Evolutionary conservation across 1,140 invertebrate species (phyloP).

Genomic region (Eufriesea mexicana): DNA sequence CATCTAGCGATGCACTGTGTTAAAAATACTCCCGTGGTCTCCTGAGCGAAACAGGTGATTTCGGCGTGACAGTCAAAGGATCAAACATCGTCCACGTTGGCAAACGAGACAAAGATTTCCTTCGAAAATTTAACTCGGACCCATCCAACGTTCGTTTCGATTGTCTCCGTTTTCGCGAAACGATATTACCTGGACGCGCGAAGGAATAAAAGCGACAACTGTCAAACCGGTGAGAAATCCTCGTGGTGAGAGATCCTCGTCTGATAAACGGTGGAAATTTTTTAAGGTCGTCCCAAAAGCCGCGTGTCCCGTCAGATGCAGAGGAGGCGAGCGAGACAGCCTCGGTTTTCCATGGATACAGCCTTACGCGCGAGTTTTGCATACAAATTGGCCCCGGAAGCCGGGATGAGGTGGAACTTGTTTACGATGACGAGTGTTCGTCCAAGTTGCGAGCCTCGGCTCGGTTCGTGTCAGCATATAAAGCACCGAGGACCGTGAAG

Average conservation of each 20-base stretch:
- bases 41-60: no score
- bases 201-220: no score
- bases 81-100: no score
- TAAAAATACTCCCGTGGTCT: no score
- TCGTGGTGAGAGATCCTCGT: no score
- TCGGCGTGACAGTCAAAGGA: no score
- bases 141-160: no score
- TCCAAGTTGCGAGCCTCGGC: slow-evolving; percentile 51
- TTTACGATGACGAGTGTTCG: slow-evolving; percentile 65
- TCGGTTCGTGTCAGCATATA: slow-evolving; percentile 46
- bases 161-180: not conserved
- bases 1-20: no score
- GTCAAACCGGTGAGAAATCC: not conserved
- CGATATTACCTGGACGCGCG: no score
- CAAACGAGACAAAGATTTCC: no score
- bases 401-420: slow-evolving; percentile 49
- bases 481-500: slow-evolving; percentile 57
- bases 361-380: slow-evolving; percentile 61
- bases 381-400: slow-evolving; percentile 60
- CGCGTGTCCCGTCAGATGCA: slow-evolving; percentile 1
- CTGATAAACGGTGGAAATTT: slow-evolving; percentile 18
- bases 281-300: slow-evolving; percentile 7
- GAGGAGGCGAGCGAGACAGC: not conserved
- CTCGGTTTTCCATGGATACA: slow-evolving; percentile 44
- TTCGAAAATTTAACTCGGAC: no score